A percentile compares a stretch with the other conserved stretches of the same genome.
These are phyloP conservation scores for Willisornis vidua DNA, from an alignment of 2,113 vertebrate genomes.

Conservation along the genomic window DNA sequence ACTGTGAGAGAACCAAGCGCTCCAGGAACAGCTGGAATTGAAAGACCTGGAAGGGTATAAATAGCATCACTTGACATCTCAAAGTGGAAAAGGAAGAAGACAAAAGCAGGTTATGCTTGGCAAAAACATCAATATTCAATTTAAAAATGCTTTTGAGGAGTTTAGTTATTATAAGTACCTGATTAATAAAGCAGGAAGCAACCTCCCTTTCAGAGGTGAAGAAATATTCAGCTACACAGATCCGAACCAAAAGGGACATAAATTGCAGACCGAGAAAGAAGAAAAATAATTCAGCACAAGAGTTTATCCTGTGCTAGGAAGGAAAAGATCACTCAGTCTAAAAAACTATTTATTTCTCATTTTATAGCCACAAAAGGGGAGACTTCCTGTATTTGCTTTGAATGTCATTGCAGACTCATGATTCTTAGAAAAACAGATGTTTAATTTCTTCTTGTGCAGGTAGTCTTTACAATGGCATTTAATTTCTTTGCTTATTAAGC, in stretches of 20 bases:
- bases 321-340: background rate
- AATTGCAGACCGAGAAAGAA: background rate
- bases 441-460: background rate
- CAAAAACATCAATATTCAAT: background rate
- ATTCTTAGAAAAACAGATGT: background rate
- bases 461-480: background rate
- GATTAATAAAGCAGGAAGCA: background rate
- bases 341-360: background rate
- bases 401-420: background rate
- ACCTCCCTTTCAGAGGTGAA: background rate
- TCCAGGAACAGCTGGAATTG: slow-evolving; percentile 71
- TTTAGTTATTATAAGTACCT: background rate
- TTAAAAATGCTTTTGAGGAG: background rate
- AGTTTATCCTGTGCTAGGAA: background rate
- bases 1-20: slow-evolving; percentile 66
- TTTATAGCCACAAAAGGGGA: background rate
- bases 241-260: background rate
- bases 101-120: background rate
- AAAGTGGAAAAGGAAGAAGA: background rate
- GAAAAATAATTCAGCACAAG: background rate
- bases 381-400: background rate
- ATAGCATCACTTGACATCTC: background rate
- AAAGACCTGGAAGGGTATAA: slow-evolving; percentile 58
- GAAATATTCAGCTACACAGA: background rate
- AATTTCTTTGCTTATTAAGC: background rate